phyloP scores from a whole-genome alignment of 2,113 vertebrate species.

The Poicephalus gulielmi region DNA sequence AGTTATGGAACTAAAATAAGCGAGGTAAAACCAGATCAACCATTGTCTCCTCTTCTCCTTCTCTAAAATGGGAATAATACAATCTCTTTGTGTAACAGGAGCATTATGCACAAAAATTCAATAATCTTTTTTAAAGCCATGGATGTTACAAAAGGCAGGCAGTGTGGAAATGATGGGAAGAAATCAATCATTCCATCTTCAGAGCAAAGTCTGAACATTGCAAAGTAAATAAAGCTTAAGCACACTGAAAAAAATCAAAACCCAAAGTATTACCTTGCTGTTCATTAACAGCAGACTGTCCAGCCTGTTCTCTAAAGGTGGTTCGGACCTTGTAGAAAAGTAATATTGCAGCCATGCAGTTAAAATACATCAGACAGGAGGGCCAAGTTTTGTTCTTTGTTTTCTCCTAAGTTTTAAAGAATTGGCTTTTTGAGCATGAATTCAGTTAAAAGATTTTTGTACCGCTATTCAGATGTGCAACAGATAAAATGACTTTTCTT shows the following conservation, averaged over 20 bases:
- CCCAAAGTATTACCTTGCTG: neutral
- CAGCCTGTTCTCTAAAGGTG: neutral
- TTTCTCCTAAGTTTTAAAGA: neutral
- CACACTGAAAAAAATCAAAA: neutral
- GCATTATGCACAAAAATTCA: neutral
- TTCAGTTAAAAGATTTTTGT: neutral
- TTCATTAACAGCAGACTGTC: neutral
- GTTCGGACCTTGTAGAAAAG: neutral
- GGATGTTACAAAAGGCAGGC: neutral
- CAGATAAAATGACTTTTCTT: neutral
- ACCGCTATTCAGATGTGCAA: neutral
- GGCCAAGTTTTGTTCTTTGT: neutral
- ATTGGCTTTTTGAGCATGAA: neutral
- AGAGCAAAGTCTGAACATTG: neutral
- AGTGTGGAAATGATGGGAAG: neutral
- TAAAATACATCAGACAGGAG: neutral
- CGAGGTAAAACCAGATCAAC: neutral
- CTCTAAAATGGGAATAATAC: neutral
- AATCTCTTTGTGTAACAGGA: neutral
- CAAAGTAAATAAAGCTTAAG: neutral
- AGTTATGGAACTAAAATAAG: neutral
- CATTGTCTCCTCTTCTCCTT: neutral
- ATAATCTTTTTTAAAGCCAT: neutral
- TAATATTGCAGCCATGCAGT: neutral
- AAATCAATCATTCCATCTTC: slow-evolving; percentile 31